Conservation (phyloP, 1,140 invertebrate species). For the Plodia interpunctella region DNA sequence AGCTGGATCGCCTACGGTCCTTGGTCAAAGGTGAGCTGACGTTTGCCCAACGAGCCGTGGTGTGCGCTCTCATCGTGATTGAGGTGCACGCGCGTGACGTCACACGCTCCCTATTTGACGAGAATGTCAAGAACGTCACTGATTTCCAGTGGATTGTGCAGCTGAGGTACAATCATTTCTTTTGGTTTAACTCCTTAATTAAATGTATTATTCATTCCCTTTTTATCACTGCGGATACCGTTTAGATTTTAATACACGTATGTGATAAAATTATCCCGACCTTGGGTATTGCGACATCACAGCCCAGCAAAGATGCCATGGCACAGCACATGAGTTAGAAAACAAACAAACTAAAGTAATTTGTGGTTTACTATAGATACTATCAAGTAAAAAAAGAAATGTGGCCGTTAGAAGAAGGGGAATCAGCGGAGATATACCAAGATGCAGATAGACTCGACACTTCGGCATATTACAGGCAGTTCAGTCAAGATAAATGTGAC, state of each 20-base stretch:
- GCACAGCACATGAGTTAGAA: too few relatives aligned
- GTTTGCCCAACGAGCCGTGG: conserved; percentile 85
- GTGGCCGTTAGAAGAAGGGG: conserved; percentile 44
- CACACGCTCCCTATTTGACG: conserved; percentile 83
- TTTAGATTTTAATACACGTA: too few relatives aligned
- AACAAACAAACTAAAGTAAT: too few relatives aligned
- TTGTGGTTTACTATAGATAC: conserved; percentile 37
- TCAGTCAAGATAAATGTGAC: conserved; percentile 59
- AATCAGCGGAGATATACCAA: conserved; percentile 55
- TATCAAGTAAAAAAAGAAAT: conserved; percentile 47
- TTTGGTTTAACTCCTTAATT: too few relatives aligned
- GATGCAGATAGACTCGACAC: conserved; percentile 61
- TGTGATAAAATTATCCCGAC: too few relatives aligned
- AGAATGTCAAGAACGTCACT: conserved; percentile 79
- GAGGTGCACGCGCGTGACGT: conserved; percentile 93
- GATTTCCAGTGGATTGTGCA: conserved; percentile 92
- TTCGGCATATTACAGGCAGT: conserved; percentile 60
- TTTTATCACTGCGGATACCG: too few relatives aligned
- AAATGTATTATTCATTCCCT: too few relatives aligned
- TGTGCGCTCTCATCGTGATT: conserved; percentile 89
- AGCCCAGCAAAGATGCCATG: neutral
- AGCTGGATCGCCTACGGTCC: conserved; percentile 81
- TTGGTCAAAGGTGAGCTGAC: conserved; percentile 82
- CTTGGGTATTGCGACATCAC: too few relatives aligned
- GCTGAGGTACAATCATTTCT: too few relatives aligned